Base-by-base conservation (phyloP, 2,113 vertebrate genomes). In the Zingel zingel region DNA sequence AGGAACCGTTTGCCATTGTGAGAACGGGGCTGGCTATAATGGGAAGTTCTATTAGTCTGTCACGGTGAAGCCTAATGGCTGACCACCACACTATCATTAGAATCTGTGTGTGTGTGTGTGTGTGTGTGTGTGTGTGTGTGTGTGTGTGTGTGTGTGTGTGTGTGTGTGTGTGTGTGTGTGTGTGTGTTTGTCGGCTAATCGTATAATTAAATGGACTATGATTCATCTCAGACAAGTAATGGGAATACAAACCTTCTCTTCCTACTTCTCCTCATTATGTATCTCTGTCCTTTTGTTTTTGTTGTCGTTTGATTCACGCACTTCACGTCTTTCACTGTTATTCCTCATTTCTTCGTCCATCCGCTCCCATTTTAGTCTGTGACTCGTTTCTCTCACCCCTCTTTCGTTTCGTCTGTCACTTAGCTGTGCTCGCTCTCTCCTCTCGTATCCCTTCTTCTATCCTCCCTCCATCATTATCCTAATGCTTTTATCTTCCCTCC, bases 41-140 rank as follows among this genome's bases (percentile, higher is more conserved):
- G 82, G 86, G 74, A 84, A 90, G 82, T 89, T 84, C 79, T 90
- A 89, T 90, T 90, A 90, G 86, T 81, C 76, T 82, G 79, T 82
- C 82, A 79, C 65, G 48, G 76, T 76, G 78, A 80, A 76, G 79
- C 53, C 73, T 88, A 88, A 88, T 86, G 84, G 75, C 83, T 63
- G 76, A 82, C 86, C 83, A 85, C 79, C 81, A 83, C 58, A 64
- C 77, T 72, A 74, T 89, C 83, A 92, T 90, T 90, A 89, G 66
- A 87, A 87, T 78, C 59, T 81, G 27, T 74, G 56, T 81, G 21
- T 84, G 66, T 67, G 59, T 39, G 54, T 65, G 64, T 79, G 25
- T 75, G 72, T 71, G 65, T 69, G 53, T 61, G 50, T 64, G 57
- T 10, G 64, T 39, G 54, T 65, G 64, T 79, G 30, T 74, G 72